A percentile compares a stretch with the other conserved stretches of the same genome.
Conservation (phyloP, 2,888 invertebrate species). For the Cynaeus angustus region DNA sequence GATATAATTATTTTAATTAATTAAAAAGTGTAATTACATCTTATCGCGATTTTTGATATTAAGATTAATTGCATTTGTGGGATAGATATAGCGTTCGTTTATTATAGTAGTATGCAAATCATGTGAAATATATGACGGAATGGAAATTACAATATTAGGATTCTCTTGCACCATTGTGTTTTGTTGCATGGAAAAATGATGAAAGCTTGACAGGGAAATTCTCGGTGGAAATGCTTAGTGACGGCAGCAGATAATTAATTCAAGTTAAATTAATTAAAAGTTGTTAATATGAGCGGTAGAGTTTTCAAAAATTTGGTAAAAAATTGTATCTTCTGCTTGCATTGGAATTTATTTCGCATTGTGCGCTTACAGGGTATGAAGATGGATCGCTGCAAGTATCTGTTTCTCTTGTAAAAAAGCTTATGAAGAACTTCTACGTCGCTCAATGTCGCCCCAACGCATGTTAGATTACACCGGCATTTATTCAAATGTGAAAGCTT, state of each 20-base stretch:
- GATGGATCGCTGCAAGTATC: too few species aligned
- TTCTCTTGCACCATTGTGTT: constrained; percentile 41
- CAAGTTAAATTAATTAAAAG: constrained; percentile 10
- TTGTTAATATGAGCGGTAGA: not conserved
- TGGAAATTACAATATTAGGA: constrained; percentile 47
- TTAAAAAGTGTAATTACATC: constrained; percentile 45
- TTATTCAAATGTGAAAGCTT: constrained; percentile 55
- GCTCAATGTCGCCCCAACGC: constrained; percentile 45
- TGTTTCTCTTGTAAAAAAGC: too few species aligned
- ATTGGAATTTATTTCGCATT: too few species aligned
- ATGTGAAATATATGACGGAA: constrained; percentile 48
- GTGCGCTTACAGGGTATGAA: too few species aligned
- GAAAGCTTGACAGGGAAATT: constrained; percentile 25
- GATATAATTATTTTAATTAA: constrained; percentile 48
- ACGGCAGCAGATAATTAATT: constrained; percentile 11
- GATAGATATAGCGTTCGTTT: constrained; percentile 45
- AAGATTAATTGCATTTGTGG: constrained; percentile 52
- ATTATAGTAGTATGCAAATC: constrained; percentile 45
- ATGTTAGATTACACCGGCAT: constrained; percentile 51
- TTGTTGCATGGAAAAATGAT: constrained; percentile 35
- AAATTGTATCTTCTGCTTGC: too few species aligned
- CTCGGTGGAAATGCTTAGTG: constrained; percentile 14
- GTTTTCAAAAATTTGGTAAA: too few species aligned
- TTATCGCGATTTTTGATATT: constrained; percentile 48
- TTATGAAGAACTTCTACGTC: constrained; percentile 35